Base-by-base conservation (phyloP, 2,797 vertebrate genomes). In the Ataeniobius toweri region DNA sequence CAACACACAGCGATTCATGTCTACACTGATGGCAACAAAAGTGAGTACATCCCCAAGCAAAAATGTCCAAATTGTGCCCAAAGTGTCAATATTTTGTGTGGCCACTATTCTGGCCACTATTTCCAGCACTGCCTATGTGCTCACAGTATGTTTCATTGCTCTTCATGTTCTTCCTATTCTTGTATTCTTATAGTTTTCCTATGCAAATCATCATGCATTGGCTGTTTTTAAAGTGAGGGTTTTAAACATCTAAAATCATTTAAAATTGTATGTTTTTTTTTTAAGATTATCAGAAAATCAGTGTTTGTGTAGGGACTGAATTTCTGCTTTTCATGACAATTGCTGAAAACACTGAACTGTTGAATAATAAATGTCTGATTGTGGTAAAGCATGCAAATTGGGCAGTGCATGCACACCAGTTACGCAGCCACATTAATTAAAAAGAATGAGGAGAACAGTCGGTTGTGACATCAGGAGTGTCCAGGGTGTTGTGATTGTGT, bases 331-430 rank as follows among this genome's bases (percentile, higher is more conserved):
- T 41, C n/a, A 53, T 50, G 70, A 74, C 72, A 74, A 14, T 67
- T 22, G 36, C 20, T 65, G 59, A 9, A 20, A 85, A 75, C 56
- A 77, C 55, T 59, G 14, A 84, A 79, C 61, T 77, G 50, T 56
- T 80, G 50, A 79, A 76, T 85, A 85, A 82, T 86, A 31, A 86
- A 85, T 83, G 81, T 20, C 75, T 71, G 53, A 48, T 26, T 41
- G 76, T 86, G 73, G 88, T 89, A 83, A 81, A 78, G 65, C n/a
- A 82, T 79, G 53, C 12, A 10, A 80, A 72, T 67, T 73, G 50
- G 77, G 74, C 56, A 69, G 75, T 48, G 24, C 81, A 89, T 90
- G 78, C 86, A 86, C 83, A 86, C 63, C 88, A 84, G 71, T 61
- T 80, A 75, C 70, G 69, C 0, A 10, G 39, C 22, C 39, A 48